Evolutionary conservation across 2,888 invertebrate genomes (phyloP).

Genomic region (Dermolepida albohirtum): DNA sequence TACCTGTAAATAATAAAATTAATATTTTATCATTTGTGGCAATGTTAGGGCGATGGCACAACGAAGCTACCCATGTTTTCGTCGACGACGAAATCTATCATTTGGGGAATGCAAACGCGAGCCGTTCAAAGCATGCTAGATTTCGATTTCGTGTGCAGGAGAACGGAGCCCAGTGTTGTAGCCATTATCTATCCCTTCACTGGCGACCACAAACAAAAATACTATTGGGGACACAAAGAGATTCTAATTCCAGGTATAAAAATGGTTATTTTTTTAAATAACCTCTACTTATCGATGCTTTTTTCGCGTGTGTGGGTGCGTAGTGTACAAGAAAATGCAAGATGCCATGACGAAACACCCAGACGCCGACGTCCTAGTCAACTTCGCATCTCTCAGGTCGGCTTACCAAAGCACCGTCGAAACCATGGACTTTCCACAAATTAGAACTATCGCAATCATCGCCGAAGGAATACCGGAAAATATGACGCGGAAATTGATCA

Average conservation of each 20-base stretch:
- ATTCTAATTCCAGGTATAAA: constrained; percentile 78
- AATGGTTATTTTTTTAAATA: constrained; percentile 6
- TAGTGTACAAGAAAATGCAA: constrained; percentile 94
- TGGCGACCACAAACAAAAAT: constrained; percentile 99
- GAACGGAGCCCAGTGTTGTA: constrained; percentile 90
- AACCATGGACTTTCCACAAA: constrained; percentile 93
- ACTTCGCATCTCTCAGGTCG: constrained; percentile 97
- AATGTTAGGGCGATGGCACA: constrained; percentile 54
- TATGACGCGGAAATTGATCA: constrained; percentile 93
- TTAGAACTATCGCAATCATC: constrained; percentile 96
- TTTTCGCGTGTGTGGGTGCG: no score
- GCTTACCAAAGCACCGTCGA: constrained; percentile 97
- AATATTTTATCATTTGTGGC: no score
- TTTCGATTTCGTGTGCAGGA: constrained; percentile 93
- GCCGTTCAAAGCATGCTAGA: constrained; percentile 98
- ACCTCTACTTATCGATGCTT: neutral
- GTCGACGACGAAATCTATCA: constrained; percentile 89
- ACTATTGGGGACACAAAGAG: constrained; percentile 99
- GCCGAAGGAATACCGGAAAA: constrained; percentile 99
- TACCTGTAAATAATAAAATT: no score
- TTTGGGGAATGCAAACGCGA: constrained; percentile 99
- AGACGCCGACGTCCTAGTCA: constrained; percentile 94
- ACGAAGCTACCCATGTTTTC: constrained; percentile 75
- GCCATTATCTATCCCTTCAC: constrained; percentile 99
- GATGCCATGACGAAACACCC: constrained; percentile 96